Conservation (phyloP, 2,797 vertebrate species). For the Sphenopsis melanotis region DNA sequence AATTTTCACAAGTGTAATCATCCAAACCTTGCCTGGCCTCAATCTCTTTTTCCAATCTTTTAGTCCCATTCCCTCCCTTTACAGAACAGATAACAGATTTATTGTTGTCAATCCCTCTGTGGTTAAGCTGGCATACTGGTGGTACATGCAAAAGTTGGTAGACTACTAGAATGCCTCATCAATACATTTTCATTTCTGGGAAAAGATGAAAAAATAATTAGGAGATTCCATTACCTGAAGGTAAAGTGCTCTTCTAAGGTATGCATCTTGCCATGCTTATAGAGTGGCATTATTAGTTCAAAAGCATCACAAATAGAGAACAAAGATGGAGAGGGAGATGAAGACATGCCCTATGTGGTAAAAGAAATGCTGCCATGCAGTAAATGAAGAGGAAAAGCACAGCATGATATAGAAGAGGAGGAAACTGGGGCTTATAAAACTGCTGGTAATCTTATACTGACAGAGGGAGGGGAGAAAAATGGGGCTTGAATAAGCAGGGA, state of each 20-base stretch:
- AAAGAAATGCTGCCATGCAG: not conserved
- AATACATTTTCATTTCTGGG: not conserved
- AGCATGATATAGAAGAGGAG: not conserved
- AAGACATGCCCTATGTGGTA: constrained; percentile 22
- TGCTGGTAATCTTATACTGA: not conserved
- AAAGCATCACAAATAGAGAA: constrained; percentile 16
- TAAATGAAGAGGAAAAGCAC: not conserved
- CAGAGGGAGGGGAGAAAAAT: not conserved
- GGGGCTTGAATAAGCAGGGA: not conserved
- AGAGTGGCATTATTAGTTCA: constrained; percentile 36
- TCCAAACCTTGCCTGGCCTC: not conserved
- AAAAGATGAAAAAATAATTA: constrained; percentile 36
- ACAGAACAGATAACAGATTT: not conserved
- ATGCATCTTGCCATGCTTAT: not conserved
- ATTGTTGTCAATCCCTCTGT: not conserved
- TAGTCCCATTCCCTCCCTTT: not conserved
- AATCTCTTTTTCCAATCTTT: not conserved
- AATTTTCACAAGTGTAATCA: not conserved
- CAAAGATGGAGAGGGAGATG: constrained; percentile 2
- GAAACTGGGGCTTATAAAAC: not conserved
- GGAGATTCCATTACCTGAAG: constrained; percentile 5
- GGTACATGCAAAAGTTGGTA: not conserved
- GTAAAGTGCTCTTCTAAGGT: not conserved
- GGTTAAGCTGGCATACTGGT: not conserved
- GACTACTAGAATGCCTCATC: not conserved